Base-by-base conservation (phyloP, 1,140 invertebrate genomes). In the Rhagoletis pomonella region DNA sequence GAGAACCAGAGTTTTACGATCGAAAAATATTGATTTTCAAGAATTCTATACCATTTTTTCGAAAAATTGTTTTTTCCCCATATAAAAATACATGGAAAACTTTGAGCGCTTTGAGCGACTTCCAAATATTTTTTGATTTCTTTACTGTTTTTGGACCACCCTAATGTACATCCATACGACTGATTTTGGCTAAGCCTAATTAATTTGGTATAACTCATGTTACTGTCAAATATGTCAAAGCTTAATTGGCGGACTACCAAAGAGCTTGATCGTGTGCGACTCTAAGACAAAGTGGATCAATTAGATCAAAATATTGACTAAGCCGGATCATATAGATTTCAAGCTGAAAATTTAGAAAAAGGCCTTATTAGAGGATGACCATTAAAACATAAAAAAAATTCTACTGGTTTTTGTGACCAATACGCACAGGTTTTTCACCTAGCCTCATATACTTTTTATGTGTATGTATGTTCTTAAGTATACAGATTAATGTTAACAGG, bases 261-360 rank as follows among this genome's bases (percentile, higher is more conserved):
- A 29, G 29, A 47, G 7, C 44, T 73, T 81, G 17, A 81, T 81
- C 55, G 73, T 12, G 47, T 2, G 17, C 5, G 9, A 19, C 55
- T 81, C 47, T 81, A 81, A n/a, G 73, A 81, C 73, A 81, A 81
- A 81, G n/a, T 81, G 73, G 47, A 19, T 55, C 73, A 81, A 81
- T 81, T 55, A 81, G 73, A 50, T 55, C 73, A 81, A 29, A 81
- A 55, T 42, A 47, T 47, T 73, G 1, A 73, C 47, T 81, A 81
- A 55, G 42, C 17, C 6, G 2, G 6, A 58, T 6, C 0, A 1
- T 1, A 81, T 55, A 12, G 6, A 62, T 62, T 62, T 62, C 12
- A 62, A 62, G 17, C 12, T 14, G n/a, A 14, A 62, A 62, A 14
- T 62, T 62, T n/a, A 55, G 44, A 47, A 47, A 42, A 17, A 12